These are phyloP conservation scores for Lasioglossum calceatum DNA, from an alignment of 2,888 invertebrate species.

Conservation along the genomic window DNA sequence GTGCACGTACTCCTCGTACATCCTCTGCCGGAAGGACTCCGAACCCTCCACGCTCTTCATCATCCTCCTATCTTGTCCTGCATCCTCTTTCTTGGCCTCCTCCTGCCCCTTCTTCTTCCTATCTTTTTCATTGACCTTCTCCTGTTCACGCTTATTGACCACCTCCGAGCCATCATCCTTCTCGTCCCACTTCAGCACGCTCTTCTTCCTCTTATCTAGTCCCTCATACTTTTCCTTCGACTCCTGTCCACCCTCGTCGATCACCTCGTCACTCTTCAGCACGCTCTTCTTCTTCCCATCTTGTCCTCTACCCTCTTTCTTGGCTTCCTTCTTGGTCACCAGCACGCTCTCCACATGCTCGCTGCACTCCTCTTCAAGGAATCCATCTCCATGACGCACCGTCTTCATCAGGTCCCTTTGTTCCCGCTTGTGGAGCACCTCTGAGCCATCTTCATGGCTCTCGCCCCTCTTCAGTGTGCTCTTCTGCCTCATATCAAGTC, in stretches of 20 bases:
- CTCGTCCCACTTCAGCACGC: no score
- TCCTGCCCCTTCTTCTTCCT: not conserved
- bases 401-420: constrained; percentile 64
- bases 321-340: constrained; percentile 9
- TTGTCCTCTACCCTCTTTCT: no score
- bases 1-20: constrained; percentile 93
- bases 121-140: not conserved
- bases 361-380: constrained; percentile 66
- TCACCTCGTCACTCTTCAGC: no score
- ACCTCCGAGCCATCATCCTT: no score
- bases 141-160: not conserved
- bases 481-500: no score
- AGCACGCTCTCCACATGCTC: constrained; percentile 64
- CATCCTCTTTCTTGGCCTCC: not conserved
- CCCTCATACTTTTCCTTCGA: no score
- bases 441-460: constrained; percentile 42
- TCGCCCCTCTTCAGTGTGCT: no score
- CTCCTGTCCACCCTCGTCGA: no score
- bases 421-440: constrained; percentile 69
- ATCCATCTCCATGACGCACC: constrained; percentile 58
- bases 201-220: no score
- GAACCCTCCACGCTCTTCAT: constrained; percentile 64
- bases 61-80: not conserved
- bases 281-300: not conserved
- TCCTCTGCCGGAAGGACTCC: constrained; percentile 91